Conservation (phyloP, 2,113 vertebrate species). For the Urocitellus parryii region DNA sequence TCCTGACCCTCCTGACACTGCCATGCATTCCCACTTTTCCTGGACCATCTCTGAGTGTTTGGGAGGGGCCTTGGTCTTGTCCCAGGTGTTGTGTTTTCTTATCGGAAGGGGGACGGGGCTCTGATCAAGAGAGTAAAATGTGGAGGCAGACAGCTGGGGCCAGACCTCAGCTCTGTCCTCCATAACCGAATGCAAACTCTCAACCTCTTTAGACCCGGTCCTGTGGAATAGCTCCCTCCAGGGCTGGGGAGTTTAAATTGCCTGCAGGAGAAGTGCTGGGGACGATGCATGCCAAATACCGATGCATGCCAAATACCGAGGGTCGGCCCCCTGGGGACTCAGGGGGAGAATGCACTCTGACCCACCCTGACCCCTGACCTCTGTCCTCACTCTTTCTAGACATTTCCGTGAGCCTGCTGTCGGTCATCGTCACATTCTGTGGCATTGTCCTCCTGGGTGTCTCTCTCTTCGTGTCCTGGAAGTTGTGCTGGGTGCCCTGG, state of each 20-base stretch:
- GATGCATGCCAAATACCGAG: not conserved
- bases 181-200: not conserved
- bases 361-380: conserved; percentile 36
- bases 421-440: conserved; percentile 96
- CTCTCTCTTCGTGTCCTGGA: conserved; percentile 97
- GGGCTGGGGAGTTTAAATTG: not conserved
- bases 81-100: not conserved
- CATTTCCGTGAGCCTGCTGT: conserved; percentile 95
- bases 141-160: not conserved
- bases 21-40: not conserved
- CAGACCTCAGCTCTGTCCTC: not conserved
- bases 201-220: not conserved
- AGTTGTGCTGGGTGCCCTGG: conserved; percentile 97
- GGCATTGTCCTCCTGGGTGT: conserved; percentile 95
- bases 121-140: not conserved
- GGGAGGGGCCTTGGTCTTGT: not conserved
- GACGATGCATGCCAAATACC: not conserved
- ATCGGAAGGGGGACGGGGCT: not conserved
- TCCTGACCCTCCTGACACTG: not conserved
- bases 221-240: rapidly evolving
- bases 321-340: not conserved
- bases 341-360: not conserved
- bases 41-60: not conserved
- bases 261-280: rapidly evolving
- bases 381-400: conserved; percentile 85